phyloP scores from a whole-genome alignment of 35 echinoderm and acorn worm species.

The Lytechinus variegatus region DNA sequence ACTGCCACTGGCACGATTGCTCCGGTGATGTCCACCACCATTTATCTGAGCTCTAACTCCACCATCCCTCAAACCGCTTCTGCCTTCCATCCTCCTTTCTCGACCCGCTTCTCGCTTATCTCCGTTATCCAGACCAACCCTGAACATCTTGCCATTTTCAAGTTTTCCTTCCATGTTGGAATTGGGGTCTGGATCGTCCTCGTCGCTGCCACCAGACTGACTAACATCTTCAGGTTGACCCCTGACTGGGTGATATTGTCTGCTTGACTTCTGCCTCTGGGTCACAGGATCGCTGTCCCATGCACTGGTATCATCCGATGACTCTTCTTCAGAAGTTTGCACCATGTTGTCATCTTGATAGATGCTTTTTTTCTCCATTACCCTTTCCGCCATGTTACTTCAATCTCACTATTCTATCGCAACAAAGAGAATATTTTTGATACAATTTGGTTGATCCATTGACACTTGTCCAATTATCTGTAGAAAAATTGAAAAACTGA shows the following conservation, averaged over 20 bases:
- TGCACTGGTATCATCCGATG: conserved; percentile 57
- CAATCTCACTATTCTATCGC: background rate
- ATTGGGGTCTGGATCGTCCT: background rate
- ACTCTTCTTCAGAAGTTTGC: background rate
- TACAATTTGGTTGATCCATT: background rate
- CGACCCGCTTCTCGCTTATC: background rate
- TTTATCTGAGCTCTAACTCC: background rate
- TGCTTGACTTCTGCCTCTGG: conserved; percentile 26
- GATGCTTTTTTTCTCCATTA: background rate
- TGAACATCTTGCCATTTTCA: background rate
- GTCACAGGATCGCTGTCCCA: conserved; percentile 69
- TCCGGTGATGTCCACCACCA: background rate
- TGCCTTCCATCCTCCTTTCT: background rate
- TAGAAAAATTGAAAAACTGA: background rate
- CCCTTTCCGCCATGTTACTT: background rate
- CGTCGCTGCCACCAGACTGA: background rate
- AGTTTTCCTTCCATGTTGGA: background rate
- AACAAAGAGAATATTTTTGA: background rate
- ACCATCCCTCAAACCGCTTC: background rate
- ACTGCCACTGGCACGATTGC: background rate
- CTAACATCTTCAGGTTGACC: conserved; percentile 10
- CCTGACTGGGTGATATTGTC: conserved; percentile 65
- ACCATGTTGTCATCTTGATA: background rate
- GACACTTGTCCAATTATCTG: background rate
- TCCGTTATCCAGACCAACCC: background rate